A percentile compares a stretch with the other conserved stretches of the same genome.
Conservation (phyloP, 2,113 vertebrate species). For the Vulpes lagopus region DNA sequence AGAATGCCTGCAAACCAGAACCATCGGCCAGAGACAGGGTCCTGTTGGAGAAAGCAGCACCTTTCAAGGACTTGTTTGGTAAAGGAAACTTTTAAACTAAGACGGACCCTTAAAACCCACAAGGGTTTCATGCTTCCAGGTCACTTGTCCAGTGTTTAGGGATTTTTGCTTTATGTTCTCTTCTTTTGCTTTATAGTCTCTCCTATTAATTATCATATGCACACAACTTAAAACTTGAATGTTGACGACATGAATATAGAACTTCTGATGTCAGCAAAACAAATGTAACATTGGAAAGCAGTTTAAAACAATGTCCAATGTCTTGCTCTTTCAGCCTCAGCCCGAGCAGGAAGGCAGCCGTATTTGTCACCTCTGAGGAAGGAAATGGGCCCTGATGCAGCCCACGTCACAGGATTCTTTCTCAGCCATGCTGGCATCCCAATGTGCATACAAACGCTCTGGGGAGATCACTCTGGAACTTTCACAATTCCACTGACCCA, state of each 20-base stretch:
- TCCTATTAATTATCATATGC: neutral
- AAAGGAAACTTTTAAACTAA: neutral
- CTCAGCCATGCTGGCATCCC: neutral
- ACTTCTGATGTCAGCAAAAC: neutral
- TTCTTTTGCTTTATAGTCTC: neutral
- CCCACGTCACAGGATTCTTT: too few species aligned
- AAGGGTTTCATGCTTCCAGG: neutral
- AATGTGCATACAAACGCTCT: neutral
- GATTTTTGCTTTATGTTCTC: neutral
- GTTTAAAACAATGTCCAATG: neutral
- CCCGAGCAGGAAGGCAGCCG: neutral
- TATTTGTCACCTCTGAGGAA: neutral
- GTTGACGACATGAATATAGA: neutral
- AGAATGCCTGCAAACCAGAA: neutral
- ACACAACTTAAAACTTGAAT: neutral
- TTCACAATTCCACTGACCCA: neutral
- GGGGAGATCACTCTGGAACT: neutral
- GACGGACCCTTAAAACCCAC: neutral
- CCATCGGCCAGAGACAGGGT: neutral
- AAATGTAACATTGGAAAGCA: neutral
- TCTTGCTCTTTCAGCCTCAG: too few species aligned
- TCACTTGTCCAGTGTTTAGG: neutral
- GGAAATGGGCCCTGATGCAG: rapidly evolving
- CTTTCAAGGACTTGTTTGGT: neutral
- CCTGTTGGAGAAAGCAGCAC: neutral